A percentile compares a stretch with the other conserved stretches of the same genome.
phyloP scores from a whole-genome alignment of 2,888 invertebrate species.

The Heliconius ethilla region DNA sequence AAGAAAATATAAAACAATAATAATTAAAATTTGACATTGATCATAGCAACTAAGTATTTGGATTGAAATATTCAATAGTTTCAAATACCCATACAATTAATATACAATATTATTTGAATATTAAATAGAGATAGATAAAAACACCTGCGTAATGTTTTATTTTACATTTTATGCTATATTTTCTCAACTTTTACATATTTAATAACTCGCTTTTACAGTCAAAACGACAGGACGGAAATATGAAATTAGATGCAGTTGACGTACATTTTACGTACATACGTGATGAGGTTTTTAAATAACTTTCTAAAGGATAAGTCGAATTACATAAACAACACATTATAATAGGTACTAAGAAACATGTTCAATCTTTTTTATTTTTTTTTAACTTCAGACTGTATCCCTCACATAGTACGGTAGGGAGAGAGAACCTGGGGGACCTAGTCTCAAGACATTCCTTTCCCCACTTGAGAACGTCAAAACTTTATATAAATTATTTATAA shows the following conservation, averaged over 20 bases:
- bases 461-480: background rate
- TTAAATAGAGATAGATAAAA: background rate
- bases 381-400: too few species aligned
- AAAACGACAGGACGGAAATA: slow-evolving; percentile 20
- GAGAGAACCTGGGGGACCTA: too few species aligned
- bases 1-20: too few species aligned
- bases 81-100: too few species aligned
- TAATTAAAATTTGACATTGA: too few species aligned
- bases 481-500: slow-evolving; percentile 1
- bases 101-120: background rate
- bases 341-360: slow-evolving; percentile 23
- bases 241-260: slow-evolving; percentile 22
- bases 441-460: too few species aligned
- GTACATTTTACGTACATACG: slow-evolving; percentile 15
- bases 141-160: background rate
- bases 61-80: too few species aligned
- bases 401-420: too few species aligned
- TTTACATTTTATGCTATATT: background rate
- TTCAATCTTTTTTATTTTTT: background rate
- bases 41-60: too few species aligned
- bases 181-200: background rate
- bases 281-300: slow-evolving; percentile 28
- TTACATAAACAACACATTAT: slow-evolving; percentile 24
- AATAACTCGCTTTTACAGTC: background rate
- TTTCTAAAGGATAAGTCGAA: slow-evolving; percentile 32